Evolutionary conservation across 1,140 invertebrate species (phyloP).

Genomic region (Eubasilissa regina): DNA sequence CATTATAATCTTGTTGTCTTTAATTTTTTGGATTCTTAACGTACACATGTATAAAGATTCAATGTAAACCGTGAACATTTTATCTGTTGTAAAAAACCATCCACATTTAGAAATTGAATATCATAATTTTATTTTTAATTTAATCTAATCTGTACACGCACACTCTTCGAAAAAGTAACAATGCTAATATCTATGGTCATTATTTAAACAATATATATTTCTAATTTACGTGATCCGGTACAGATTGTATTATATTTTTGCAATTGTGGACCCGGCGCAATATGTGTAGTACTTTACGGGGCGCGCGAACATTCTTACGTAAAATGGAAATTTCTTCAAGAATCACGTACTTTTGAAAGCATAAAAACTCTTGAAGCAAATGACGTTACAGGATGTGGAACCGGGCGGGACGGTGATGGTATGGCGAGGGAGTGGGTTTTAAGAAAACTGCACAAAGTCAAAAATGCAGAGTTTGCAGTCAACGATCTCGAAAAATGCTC

Average conservation of each 20-base stretch:
- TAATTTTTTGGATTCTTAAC: no score
- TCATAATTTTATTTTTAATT: not conserved
- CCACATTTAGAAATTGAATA: no score
- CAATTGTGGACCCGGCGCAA: conserved; percentile 37
- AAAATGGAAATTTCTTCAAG: conserved; percentile 52
- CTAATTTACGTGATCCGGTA: conserved; percentile 9
- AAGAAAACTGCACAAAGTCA: conserved; percentile 38
- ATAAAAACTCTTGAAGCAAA: conserved; percentile 54
- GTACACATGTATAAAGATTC: no score
- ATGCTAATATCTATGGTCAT: not conserved
- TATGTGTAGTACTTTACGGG: conserved; percentile 46
- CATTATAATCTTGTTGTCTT: no score
- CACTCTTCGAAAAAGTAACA: no score
- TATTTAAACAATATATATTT: not conserved
- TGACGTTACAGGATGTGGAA: conserved; percentile 47
- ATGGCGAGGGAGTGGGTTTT: conserved; percentile 2
- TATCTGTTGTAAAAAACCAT: no score
- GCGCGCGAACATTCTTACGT: conserved; percentile 48
- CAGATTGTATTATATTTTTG: conserved; percentile 8
- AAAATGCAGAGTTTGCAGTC: conserved; percentile 41
- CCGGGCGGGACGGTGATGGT: not conserved
- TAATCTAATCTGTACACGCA: not conserved
- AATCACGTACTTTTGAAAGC: conserved; percentile 53
- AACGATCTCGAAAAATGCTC: not conserved
- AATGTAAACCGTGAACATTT: no score